Percentiles rank a stretch among this genome's conserved stretches.
Conservation (phyloP, 2,888 invertebrate species). For the Hypomecis atomaria region DNA sequence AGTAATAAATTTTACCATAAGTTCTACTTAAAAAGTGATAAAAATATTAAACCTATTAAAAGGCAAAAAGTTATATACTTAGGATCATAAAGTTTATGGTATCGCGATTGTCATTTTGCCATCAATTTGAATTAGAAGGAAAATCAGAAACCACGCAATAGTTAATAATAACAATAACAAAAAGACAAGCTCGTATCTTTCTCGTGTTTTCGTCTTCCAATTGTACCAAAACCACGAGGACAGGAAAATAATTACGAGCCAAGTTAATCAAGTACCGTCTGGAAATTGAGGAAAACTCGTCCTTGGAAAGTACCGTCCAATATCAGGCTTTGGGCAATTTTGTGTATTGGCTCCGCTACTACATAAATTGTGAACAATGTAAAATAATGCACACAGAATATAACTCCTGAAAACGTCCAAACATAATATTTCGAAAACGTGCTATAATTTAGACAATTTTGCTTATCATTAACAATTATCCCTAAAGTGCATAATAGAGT, state of each 20-base stretch:
- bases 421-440: too few relatives aligned
- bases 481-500: too few relatives aligned
- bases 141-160: not conserved
- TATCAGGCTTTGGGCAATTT: conserved; percentile 51
- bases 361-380: not conserved
- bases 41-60: too few relatives aligned
- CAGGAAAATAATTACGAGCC: conserved; percentile 78
- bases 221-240: conserved; percentile 36
- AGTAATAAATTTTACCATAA: too few relatives aligned
- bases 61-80: too few relatives aligned
- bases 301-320: conserved; percentile 42
- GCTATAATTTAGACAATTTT: too few relatives aligned
- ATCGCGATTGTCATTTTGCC: too few relatives aligned
- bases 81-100: too few relatives aligned
- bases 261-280: conserved; percentile 76
- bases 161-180: too few relatives aligned
- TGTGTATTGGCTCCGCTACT: conserved; percentile 31
- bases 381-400: not conserved
- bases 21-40: too few relatives aligned
- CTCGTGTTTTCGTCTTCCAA: not conserved
- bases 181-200: not conserved
- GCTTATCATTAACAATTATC: too few relatives aligned
- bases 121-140: not conserved
- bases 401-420: too few relatives aligned
- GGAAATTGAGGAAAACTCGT: conserved; percentile 72